Percentiles rank a stretch among this genome's conserved stretches.
phyloP scores from a whole-genome alignment of 2,888 invertebrate species.

The Idaea dimidiata region DNA sequence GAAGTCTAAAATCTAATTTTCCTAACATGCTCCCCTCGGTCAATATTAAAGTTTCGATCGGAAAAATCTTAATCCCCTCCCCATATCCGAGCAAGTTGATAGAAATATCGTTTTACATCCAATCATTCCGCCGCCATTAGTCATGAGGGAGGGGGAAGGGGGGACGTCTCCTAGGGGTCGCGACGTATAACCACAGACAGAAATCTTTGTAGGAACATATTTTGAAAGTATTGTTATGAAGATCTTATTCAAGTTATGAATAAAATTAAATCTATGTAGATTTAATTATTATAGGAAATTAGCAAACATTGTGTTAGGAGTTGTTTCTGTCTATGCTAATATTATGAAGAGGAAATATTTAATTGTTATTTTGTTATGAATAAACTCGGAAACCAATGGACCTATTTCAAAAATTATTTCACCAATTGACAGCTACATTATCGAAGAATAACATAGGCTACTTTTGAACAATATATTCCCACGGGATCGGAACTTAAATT shows the following conservation, averaged over 20 bases:
- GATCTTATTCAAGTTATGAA: not conserved
- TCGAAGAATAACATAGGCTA: too few species aligned
- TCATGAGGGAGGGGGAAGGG: conserved; percentile 12
- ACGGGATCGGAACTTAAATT: too few species aligned
- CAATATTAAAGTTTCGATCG: not conserved
- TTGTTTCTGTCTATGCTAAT: too few species aligned
- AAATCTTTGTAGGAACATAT: not conserved
- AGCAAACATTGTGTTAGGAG: too few species aligned
- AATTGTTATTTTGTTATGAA: too few species aligned
- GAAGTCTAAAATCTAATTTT: not conserved
- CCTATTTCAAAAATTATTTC: too few species aligned
- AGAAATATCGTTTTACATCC: conserved; percentile 28
- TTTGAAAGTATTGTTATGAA: not conserved
- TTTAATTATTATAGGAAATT: not conserved
- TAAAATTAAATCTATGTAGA: not conserved
- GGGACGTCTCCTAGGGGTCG: not conserved
- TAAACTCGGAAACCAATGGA: too few species aligned
- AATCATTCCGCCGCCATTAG: conserved; percentile 30
- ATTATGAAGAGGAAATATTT: too few species aligned
- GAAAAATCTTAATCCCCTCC: not conserved
- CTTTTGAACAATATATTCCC: too few species aligned
- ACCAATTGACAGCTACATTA: too few species aligned
- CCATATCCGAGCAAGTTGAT: not conserved
- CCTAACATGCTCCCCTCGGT: not conserved
- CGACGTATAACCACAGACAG: not conserved